phyloP scores from a whole-genome alignment of 2,888 invertebrate species.

The Conomelus anceps region DNA sequence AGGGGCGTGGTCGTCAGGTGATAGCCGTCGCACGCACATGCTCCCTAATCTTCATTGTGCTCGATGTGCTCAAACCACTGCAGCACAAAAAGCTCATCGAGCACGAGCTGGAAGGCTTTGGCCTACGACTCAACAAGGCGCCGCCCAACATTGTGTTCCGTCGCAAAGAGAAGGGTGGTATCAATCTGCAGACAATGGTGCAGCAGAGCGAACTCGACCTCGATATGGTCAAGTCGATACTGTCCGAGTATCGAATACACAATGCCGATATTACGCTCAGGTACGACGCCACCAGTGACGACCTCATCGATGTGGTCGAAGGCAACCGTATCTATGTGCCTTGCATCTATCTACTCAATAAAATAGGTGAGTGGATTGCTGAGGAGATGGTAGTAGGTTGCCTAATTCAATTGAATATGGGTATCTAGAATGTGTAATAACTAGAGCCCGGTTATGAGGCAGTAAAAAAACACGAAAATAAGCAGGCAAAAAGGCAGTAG shows the following conservation, averaged over 20 bases:
- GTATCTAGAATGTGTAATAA: too few relatives aligned
- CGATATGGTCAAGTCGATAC: constrained; percentile 90
- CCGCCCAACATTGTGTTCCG: constrained; percentile 92
- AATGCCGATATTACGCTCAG: constrained; percentile 95
- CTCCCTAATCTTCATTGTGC: constrained; percentile 92
- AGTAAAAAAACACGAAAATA: too few relatives aligned
- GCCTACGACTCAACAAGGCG: constrained; percentile 87
- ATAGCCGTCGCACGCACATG: constrained; percentile 99
- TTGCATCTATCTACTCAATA: constrained; percentile 97
- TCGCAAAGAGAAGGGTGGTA: constrained; percentile 97
- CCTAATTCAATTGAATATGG: too few relatives aligned
- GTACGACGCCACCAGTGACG: constrained; percentile 93
- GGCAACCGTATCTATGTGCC: constrained; percentile 98
- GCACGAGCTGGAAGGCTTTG: constrained; percentile 98
- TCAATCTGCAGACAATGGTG: constrained; percentile 88
- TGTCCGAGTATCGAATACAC: constrained; percentile 97
- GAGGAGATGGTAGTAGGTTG: too few relatives aligned
- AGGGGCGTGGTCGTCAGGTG: constrained; percentile 96
- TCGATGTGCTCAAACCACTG: constrained; percentile 95
- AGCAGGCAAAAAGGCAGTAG: too few relatives aligned
- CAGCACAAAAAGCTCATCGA: constrained; percentile 94
- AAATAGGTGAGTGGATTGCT: constrained; percentile 78
- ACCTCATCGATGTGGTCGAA: constrained; percentile 96
- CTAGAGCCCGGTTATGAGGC: too few relatives aligned
- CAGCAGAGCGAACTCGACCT: constrained; percentile 88